phyloP scores from a whole-genome alignment of 2,888 invertebrate genomes.

The Mactromeris polynyma region DNA sequence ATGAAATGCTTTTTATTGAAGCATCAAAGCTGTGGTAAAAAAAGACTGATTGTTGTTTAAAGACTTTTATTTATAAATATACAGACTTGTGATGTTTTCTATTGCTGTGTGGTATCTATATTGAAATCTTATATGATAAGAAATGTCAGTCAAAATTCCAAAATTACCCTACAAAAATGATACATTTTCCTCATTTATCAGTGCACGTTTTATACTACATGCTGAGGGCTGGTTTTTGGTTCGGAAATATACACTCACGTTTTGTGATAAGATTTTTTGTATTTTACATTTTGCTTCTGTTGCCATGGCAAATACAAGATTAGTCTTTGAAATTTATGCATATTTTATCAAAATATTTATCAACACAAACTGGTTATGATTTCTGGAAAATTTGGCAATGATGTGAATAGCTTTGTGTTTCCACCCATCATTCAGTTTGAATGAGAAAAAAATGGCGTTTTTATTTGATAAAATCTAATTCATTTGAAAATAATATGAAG shows the following conservation, averaged over 20 bases:
- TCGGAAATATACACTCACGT: conserved; percentile 58
- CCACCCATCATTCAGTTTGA: not conserved
- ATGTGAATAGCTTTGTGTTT: not conserved
- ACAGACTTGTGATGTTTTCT: not conserved
- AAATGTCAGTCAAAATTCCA: conserved; percentile 14
- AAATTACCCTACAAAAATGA: conserved; percentile 16
- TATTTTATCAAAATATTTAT: conserved; percentile 63
- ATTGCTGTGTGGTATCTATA: not conserved
- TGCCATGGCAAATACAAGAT: conserved; percentile 64
- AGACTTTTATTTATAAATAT: not conserved
- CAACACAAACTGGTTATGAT: conserved; percentile 44
- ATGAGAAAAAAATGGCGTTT: not conserved
- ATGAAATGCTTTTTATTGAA: not conserved
- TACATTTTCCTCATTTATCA: conserved; percentile 31
- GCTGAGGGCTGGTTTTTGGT: conserved; percentile 37
- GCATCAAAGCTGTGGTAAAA: not conserved
- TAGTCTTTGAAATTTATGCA: conserved; percentile 68
- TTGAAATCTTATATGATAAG: conserved; percentile 34
- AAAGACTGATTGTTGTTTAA: not conserved
- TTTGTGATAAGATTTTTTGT: conserved; percentile 61
- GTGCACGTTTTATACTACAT: conserved; percentile 46
- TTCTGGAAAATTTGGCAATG: conserved; percentile 37
- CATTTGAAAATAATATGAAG: not conserved
- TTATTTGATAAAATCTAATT: not conserved
- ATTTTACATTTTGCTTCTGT: conserved; percentile 57